Percentiles rank a stretch among this genome's conserved stretches.
phyloP scores from a whole-genome alignment of 2,113 vertebrate genomes.

The Aspidoscelis tigris region DNA sequence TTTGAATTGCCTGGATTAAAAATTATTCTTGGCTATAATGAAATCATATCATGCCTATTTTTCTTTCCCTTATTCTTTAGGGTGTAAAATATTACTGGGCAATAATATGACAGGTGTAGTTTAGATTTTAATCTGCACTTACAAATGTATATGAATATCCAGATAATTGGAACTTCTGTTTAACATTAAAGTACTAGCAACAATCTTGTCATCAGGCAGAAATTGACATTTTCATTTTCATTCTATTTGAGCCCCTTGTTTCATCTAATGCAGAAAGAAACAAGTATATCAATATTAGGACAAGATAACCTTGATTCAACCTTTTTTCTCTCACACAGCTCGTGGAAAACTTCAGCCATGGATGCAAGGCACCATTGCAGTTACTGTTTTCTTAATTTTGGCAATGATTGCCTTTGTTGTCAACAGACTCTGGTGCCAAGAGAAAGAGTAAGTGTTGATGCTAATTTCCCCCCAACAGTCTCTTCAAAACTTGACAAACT shows the following conservation, averaged over 20 bases:
- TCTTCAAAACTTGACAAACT: background rate
- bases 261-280: background rate
- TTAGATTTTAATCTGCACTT: background rate
- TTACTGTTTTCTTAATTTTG: slow-evolving; percentile 80
- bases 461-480: background rate
- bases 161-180: background rate
- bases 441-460: slow-evolving; percentile 68
- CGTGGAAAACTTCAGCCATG: slow-evolving; percentile 70
- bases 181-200: background rate
- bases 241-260: background rate
- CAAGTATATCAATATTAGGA: background rate
- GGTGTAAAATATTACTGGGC: background rate
- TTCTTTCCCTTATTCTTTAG: background rate
- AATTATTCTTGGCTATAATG: background rate
- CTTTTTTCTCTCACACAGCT: slow-evolving; percentile 33
- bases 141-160: background rate
- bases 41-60: background rate
- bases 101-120: background rate
- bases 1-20: background rate
- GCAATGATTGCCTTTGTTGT: slow-evolving; percentile 75
- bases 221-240: background rate
- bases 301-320: background rate
- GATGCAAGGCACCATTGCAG: slow-evolving; percentile 83
- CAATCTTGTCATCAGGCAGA: background rate
- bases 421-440: slow-evolving; percentile 83